phyloP scores from a whole-genome alignment of 2,888 invertebrate genomes.

The Pelosia muscerda region DNA sequence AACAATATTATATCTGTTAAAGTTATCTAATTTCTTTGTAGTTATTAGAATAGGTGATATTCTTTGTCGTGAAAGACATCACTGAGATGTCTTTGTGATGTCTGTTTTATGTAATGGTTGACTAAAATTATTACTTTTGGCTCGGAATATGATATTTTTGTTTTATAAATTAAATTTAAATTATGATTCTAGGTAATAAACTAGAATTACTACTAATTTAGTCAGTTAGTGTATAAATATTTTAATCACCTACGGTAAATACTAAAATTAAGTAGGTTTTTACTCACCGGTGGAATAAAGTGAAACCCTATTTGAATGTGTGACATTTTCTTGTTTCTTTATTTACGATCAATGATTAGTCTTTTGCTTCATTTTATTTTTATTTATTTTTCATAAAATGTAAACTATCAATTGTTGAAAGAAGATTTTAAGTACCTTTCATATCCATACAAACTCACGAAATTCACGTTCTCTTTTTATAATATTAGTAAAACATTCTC shows the following conservation, averaged over 20 bases:
- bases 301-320: too few species aligned
- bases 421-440: neutral
- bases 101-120: neutral
- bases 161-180: neutral
- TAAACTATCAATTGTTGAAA: too few species aligned
- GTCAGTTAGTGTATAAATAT: too few species aligned
- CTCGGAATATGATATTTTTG: neutral
- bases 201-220: too few species aligned
- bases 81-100: neutral
- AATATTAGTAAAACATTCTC: constrained; percentile 1
- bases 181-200: neutral
- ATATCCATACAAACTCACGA: neutral
- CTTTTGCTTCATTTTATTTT: too few species aligned
- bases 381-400: too few species aligned
- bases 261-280: too few species aligned
- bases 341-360: too few species aligned
- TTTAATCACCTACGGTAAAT: too few species aligned
- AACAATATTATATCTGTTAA: constrained; percentile 41
- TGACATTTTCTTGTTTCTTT: too few species aligned
- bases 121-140: neutral
- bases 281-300: too few species aligned
- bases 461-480: neutral
- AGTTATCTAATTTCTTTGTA: constrained; percentile 19
- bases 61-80: too few species aligned
- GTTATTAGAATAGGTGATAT: neutral